phyloP scores from a whole-genome alignment of 2,797 vertebrate genomes.

The Intellagama lesueurii region DNA sequence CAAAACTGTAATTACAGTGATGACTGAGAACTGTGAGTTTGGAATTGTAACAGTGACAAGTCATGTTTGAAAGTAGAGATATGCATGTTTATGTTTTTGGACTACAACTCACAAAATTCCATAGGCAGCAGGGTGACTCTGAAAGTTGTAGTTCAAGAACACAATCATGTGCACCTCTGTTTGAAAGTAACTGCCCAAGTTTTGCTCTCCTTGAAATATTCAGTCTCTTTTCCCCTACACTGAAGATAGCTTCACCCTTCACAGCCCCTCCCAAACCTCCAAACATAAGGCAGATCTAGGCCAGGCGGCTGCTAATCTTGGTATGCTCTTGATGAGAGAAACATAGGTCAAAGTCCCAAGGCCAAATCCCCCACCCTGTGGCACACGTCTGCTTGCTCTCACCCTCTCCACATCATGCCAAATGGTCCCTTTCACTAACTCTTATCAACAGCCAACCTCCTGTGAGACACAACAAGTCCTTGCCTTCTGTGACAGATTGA shows the following conservation, averaged over 20 bases:
- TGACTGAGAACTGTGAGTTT: background rate
- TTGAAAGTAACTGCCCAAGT: too few species aligned
- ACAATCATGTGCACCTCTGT: too few species aligned
- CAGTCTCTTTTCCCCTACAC: background rate
- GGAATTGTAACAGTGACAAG: background rate
- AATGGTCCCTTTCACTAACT: background rate
- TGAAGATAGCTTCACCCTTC: background rate
- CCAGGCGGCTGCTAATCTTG: background rate
- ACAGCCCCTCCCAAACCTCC: background rate
- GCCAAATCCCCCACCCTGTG: background rate
- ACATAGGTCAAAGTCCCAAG: slow-evolving; percentile 5
- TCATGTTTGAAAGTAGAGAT: too few species aligned
- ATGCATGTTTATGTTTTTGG: too few species aligned
- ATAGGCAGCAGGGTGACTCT: too few species aligned
- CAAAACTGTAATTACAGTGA: background rate
- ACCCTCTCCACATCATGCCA: background rate
- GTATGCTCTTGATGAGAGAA: background rate
- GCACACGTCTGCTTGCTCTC: background rate
- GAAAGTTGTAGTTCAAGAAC: too few species aligned
- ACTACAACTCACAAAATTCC: too few species aligned
- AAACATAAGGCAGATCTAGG: background rate
- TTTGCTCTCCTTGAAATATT: background rate
- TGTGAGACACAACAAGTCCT: slow-evolving; percentile 34
- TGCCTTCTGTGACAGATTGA: slow-evolving; percentile 5
- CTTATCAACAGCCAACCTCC: slow-evolving; percentile 19